Evolutionary conservation across 1,140 invertebrate species (phyloP), one percentile per base, ranked within the genome.

Genomic region (Trichomalopsis sarcophagae): DNA sequence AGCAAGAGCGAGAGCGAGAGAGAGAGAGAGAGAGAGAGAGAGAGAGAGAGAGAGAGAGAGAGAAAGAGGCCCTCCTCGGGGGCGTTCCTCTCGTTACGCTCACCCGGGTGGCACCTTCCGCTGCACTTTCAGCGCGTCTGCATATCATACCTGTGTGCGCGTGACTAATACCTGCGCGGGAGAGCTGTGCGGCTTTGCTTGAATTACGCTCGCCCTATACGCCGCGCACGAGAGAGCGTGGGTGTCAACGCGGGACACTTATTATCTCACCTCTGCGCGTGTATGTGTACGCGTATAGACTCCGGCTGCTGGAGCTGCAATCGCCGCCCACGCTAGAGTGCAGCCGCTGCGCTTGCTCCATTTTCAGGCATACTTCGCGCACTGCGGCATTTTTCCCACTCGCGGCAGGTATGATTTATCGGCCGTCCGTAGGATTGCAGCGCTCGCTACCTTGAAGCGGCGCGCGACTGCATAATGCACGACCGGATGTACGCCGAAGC

Each of bases 41-140:
- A n/a, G n/a, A n/a, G n/a, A n/a, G n/a, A n/a, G n/a, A n/a, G n/a
- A n/a, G n/a, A n/a, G n/a, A n/a, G n/a, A n/a, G n/a, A n/a, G n/a
- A n/a, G n/a, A n/a, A n/a, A 74, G 30, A 21, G 9, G n/a, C 33
- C 13, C 30, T 7, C 11, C 33, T 11, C 73, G n/a, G 73, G 10
- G 33, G 13, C 36, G 21, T n/a, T 9, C 36, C 73, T 62, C 55
- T 62, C 55, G 55, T 62, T 62, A 62, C 55, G 55, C 73, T 75
- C 36, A 44, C 73, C 36, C 36, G 73, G 73, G 21, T 55, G 40
- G 14, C 21, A 30, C 47, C 75, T n/a, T 36, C 47, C 75, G 40
- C 27, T 75, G 73, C 36, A 75, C 73, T n/a, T n/a, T 44, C 73
- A 40, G 73, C 73, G 73, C 9, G 21, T 62, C 47, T 62, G 10